Evolutionary conservation across 2,888 invertebrate genomes (phyloP).

Genomic region (Standfussiana lucernea): DNA sequence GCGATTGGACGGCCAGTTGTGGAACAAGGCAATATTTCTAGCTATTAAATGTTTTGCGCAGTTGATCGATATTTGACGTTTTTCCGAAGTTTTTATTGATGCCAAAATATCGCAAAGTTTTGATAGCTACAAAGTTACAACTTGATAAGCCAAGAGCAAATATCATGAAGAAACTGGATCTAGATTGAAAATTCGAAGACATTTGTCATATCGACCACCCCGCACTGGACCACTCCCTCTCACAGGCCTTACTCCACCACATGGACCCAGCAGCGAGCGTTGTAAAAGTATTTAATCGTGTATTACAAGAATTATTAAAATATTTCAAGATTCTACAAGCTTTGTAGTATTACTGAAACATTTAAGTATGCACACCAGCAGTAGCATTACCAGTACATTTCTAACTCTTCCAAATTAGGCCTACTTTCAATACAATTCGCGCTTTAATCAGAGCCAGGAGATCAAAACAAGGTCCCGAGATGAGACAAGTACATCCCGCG

Average conservation of each 20-base stretch:
- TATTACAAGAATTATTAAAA: background rate
- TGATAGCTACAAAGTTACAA: background rate
- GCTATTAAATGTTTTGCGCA: background rate
- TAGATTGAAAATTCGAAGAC: background rate
- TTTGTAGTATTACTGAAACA: too few relatives aligned
- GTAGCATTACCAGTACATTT: background rate
- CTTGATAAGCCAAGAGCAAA: background rate
- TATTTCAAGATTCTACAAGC: background rate
- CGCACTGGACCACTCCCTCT: background rate
- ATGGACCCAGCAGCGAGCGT: background rate
- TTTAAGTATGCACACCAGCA: too few relatives aligned
- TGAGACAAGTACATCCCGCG: slow-evolving; percentile 12
- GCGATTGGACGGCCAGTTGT: background rate
- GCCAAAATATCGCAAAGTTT: background rate
- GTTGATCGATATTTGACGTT: background rate
- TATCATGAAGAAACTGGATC: background rate
- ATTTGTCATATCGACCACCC: background rate
- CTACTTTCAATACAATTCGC: background rate
- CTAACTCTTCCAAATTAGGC: background rate
- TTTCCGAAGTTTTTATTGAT: background rate
- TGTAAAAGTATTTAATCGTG: background rate
- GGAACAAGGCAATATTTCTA: background rate
- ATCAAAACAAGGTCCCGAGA: slow-evolving; percentile 12
- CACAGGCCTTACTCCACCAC: background rate
- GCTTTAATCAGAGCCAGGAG: slow-evolving; percentile 1